Conservation (phyloP, 2,113 vertebrate species). For the Carassius carassius region DNA sequence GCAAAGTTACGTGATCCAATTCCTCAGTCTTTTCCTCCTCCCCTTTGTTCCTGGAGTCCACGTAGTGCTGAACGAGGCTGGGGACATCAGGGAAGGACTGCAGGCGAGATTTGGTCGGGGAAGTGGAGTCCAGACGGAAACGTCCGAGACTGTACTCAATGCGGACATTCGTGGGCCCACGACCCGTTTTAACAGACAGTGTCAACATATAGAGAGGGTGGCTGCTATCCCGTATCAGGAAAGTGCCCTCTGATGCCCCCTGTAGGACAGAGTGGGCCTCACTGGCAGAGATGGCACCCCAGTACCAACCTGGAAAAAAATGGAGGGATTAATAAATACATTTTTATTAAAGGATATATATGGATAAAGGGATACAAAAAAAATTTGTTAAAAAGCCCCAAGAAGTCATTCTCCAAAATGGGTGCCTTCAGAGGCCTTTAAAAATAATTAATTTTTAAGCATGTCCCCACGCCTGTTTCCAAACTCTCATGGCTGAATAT, state of each 20-base stretch:
- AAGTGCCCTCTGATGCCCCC: conserved; percentile 90
- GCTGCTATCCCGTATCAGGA: conserved; percentile 92
- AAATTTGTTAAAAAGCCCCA: background rate
- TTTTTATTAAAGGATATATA: too few relatives aligned
- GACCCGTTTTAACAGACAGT: conserved; percentile 87
- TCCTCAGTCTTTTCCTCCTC: conserved; percentile 62
- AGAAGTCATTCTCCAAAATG: background rate
- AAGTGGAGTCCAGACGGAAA: conserved; percentile 93
- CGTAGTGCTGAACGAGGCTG: conserved; percentile 95
- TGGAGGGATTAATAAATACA: too few relatives aligned
- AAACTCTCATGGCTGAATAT: background rate
- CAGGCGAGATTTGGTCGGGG: conserved; percentile 84
- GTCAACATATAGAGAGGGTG: conserved; percentile 88
- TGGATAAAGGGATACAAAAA: too few relatives aligned
- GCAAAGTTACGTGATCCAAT: conserved; percentile 46
- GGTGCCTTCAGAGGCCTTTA: background rate
- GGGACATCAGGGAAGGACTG: conserved; percentile 90
- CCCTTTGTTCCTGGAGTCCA: conserved; percentile 77
- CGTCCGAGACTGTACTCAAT: conserved; percentile 86
- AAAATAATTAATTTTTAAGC: background rate
- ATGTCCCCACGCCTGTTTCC: background rate
- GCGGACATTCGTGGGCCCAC: conserved; percentile 91
- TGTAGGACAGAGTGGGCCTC: conserved; percentile 94
- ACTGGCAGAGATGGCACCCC: conserved; percentile 89
- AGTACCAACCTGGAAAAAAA: conserved; percentile 85